Conservation (phyloP, 2,797 vertebrate species). For the Alauda arvensis region DNA sequence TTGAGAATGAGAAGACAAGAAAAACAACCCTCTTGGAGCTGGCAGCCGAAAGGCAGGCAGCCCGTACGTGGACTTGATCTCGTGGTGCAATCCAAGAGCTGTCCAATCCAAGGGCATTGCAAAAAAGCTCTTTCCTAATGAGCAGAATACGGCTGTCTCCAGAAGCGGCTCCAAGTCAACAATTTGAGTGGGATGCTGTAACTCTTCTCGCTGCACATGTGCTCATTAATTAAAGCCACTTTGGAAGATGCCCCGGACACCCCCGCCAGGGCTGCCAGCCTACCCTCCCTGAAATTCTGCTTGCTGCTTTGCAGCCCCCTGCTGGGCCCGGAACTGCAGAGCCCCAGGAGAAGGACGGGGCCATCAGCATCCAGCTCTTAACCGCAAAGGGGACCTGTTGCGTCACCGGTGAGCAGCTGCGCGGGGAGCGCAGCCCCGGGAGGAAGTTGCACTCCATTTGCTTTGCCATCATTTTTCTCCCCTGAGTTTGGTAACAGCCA, state of each 20-base stretch:
- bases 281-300: slow-evolving; percentile 18
- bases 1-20: slow-evolving; percentile 70
- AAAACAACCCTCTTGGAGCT: slow-evolving; percentile 68
- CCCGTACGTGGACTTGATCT: slow-evolving; percentile 64
- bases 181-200: slow-evolving; percentile 66
- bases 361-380: neutral
- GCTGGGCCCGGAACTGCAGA: slow-evolving; percentile 18
- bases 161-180: slow-evolving; percentile 59
- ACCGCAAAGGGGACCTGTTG: neutral
- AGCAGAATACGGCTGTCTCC: slow-evolving; percentile 61
- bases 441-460: slow-evolving; percentile 10
- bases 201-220: slow-evolving; percentile 55
- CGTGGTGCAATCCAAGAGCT: slow-evolving; percentile 57
- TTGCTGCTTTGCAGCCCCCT: slow-evolving; percentile 60
- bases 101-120: slow-evolving; percentile 62
- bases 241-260: slow-evolving; percentile 55
- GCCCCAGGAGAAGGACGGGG: neutral
- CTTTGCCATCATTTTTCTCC: neutral
- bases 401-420: neutral
- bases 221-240: slow-evolving; percentile 66
- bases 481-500: neutral
- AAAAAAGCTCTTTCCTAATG: slow-evolving; percentile 60
- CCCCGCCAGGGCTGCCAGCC: slow-evolving; percentile 44
- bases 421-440: neutral
- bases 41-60: slow-evolving; percentile 66